Base-by-base conservation (phyloP, 2,888 invertebrate species). In the Lagria hirta region DNA sequence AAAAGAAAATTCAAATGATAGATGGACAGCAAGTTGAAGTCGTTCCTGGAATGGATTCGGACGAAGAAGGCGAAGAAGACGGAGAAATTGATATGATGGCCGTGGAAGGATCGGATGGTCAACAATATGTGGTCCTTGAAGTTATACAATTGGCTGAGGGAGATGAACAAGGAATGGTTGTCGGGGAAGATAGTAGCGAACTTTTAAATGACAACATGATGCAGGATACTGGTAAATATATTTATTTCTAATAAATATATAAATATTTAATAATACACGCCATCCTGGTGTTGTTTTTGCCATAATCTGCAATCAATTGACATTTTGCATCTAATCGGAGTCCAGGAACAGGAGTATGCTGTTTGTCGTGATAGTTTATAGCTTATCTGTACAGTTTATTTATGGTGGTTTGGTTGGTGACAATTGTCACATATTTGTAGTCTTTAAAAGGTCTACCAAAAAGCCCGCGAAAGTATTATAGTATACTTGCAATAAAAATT, bases 61-160 rank as follows among this genome's bases (percentile, higher is more conserved):
- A 74, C 6, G 64, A 65, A 12, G 58, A 58, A 22, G 32, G 20
- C 7, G 43, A 43, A 3, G 42, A 45, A 36, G 77, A 77, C 41
- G 75, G 74, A 20, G 79, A 81, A 48, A 79, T 78, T 18, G 79
- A 80, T 37, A 76, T 83, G 68, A 78, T 83, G 72, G 78, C 83
- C 3, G 80, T 84, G 0, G 81, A 86, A 65, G 81, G 80, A 13
- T 77, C 81, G 3, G 85, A 85, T 67, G 88, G 88, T 0, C 86
- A 89, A 56, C 87, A 89, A 68, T 90, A 89, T 61, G 90, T 93
- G 30, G 90, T 93, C n/a, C 73, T 93, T 7, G 91, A 93, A 73
- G 90, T 93, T 5, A 88, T 92, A 26, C 88, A 89, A 58, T 70
- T 88, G 23, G 79, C 78, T 11, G 78, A 78, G 52, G 85, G 84